These are phyloP conservation scores for Lordiphosa stackelbergi DNA, from an alignment of 1,140 invertebrate species.

Conservation along the genomic window DNA sequence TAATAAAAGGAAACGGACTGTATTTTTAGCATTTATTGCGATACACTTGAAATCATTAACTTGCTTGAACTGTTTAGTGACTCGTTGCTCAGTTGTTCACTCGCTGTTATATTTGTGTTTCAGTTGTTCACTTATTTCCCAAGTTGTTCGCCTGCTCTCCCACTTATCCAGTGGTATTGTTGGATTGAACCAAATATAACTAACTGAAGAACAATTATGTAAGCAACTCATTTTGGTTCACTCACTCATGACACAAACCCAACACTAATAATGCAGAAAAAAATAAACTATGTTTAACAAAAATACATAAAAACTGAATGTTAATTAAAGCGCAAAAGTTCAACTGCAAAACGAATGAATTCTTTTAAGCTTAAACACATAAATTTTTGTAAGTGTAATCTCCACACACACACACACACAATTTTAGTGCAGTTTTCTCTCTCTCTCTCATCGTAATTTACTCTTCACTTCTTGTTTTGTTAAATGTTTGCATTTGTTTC, in stretches of 20 bases:
- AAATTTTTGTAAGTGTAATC: slow-evolving; percentile 31
- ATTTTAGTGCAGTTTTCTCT: slow-evolving; percentile 27
- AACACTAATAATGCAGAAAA: slow-evolving; percentile 22
- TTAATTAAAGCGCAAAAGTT: slow-evolving; percentile 12
- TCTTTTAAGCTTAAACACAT: slow-evolving; percentile 25
- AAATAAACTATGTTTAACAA: slow-evolving; percentile 40
- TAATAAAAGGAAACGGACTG: too few relatives aligned
- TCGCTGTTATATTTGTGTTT: too few relatives aligned
- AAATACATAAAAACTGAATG: slow-evolving; percentile 11
- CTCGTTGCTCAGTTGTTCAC: too few relatives aligned
- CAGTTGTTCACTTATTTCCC: too few relatives aligned
- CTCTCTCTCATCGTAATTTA: background rate
- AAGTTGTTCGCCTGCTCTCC: too few relatives aligned
- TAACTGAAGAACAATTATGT: too few relatives aligned
- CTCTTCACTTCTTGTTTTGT: background rate
- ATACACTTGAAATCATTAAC: too few relatives aligned
- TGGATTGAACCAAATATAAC: too few relatives aligned
- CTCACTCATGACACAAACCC: slow-evolving; percentile 8
- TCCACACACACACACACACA: slow-evolving; percentile 4
- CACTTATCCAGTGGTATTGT: too few relatives aligned
- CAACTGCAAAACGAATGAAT: slow-evolving; percentile 35
- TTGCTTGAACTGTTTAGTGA: too few relatives aligned
- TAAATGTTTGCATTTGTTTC: slow-evolving; percentile 10
- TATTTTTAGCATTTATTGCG: too few relatives aligned
- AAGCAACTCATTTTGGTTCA: too few relatives aligned